These are phyloP conservation scores for Trypoxylon attenuatum DNA, from an alignment of 2,888 invertebrate genomes.

Conservation along the genomic window DNA sequence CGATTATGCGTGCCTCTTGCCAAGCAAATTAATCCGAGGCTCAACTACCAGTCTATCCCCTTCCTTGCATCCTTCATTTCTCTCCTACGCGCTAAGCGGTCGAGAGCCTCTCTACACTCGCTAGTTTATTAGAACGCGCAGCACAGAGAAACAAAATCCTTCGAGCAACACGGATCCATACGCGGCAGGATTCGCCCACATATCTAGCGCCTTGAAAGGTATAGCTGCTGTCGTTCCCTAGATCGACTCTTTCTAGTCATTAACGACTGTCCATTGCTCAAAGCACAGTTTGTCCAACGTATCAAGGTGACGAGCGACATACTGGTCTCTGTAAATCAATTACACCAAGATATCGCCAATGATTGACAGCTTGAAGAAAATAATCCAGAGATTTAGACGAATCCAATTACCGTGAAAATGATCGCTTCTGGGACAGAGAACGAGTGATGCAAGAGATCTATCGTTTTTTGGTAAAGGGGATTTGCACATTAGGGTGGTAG, in stretches of 20 bases:
- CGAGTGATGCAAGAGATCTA: no score
- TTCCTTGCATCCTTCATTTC: constrained; percentile 13
- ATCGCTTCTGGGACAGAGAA: no score
- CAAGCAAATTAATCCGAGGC: neutral
- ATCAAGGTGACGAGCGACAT: constrained; percentile 28
- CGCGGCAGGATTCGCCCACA: constrained; percentile 60
- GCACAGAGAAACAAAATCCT: constrained; percentile 41
- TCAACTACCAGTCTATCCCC: neutral
- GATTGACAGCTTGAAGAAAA: neutral
- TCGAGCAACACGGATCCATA: constrained; percentile 37
- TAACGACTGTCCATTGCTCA: constrained; percentile 52
- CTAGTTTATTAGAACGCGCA: constrained; percentile 56
- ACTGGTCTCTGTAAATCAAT: constrained; percentile 20
- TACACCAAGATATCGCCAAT: constrained; percentile 17
- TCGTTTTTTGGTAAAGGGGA: no score
- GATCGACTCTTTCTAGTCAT: constrained; percentile 53
- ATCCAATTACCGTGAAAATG: neutral
- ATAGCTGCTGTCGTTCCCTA: constrained; percentile 47
- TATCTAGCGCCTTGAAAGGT: constrained; percentile 46
- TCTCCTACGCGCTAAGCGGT: constrained; percentile 51
- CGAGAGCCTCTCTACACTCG: constrained; percentile 33
- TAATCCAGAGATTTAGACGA: neutral
- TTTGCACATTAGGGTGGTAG: no score
- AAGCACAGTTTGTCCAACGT: constrained; percentile 36
- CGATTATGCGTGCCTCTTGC: neutral